Evolutionary conservation across 2,888 invertebrate genomes (phyloP), one percentile per base, ranked within the genome.

Genomic region (Rhyacophila evoluta): DNA sequence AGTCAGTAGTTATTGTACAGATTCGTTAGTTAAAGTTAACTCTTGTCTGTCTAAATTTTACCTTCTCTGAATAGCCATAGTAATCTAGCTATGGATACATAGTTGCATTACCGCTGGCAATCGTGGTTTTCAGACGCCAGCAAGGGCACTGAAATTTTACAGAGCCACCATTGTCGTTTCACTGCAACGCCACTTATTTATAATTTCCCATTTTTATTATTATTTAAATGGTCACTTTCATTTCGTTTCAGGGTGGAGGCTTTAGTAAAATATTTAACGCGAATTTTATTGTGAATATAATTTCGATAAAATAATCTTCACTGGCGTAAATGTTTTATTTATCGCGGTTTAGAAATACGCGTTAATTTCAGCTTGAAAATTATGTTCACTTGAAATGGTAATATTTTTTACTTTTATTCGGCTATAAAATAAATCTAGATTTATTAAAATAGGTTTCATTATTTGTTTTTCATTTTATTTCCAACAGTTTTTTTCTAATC

Each of bases 111-210:
- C 55, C 29, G 69, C n/a, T 75, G 69, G 11, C 12, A n/a, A 38
- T 69, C 39, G 74, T 33, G 78, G 74, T 78, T 74, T 68, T 68
- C 78, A 41, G 70, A 74, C 39, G 15, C 36, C 28, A 15, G 73
- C n/a, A 74, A 69, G 29, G 55, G 70, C 68, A 69, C 39, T 70
- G 33, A 41, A 74, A 70, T 74, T 74, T 38, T 70, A 74, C 74
- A 69, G 33, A 6, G 29, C 39, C 25, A 25, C 74, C 74, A 69
- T 41, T 78, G 74, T 70, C 74, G 41, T 74, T 70, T 69, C 27
- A 69, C 69, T 28, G 69, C 69, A 33, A n/a, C 29, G 28, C 15
- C 69, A 29, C 29, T 69, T 69, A 69, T 69, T 69, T 27, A 69
- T 69, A 69, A 69, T 29, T 69, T 29, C n/a, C 28, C 10, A 28